Evolutionary conservation across 1,140 invertebrate species (phyloP), one percentile per base, ranked within the genome.

Genomic region (Musca vetustissima): DNA sequence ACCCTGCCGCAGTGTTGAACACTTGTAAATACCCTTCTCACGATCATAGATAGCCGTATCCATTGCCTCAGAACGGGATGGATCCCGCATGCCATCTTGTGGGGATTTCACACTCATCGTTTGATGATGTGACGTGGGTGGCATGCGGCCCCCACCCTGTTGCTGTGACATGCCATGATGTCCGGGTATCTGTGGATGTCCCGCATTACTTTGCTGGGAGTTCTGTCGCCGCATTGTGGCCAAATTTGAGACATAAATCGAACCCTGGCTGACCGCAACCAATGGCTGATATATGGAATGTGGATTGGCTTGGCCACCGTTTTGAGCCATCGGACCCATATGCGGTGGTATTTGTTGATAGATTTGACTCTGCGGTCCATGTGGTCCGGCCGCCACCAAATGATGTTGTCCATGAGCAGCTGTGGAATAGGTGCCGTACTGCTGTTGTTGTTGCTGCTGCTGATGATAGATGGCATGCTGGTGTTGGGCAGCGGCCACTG

Each of bases 1-100:
- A 69, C 80, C 80, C 67, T 82, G 81, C 1, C 81, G 68, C 66
- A 83, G 47, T 0, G 81, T 83, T 55, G 81, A 83, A 70, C 80
- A 83, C 64, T 81, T 82, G 61, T 82, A 83, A 55, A 83, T 80
- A 64, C 81, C 79, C 73, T 83, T 83, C 15, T 83, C 81, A n/a
- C 81, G 79, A 65, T 83, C 80, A 15, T 79, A 81, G 43, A 83
- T 82, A 19, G 74, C 69, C 65, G 70, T 72, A 67, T 83, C 80
- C 59, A 79, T 77, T 6, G 55, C 48, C 61, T 69, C 69, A 32
- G 73, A 71, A 66, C 74, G 69, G 4, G 81, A 72, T 69, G 78
- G 64, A 71, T 77, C 59, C 70, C 73, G 57, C 74, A 75, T 55
- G 73, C 75, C 67, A 53, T 70, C 69, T 64, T 77, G 76, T 66